phyloP scores from a whole-genome alignment of 2,113 vertebrate species.

The Phalacrocorax pelagicus region DNA sequence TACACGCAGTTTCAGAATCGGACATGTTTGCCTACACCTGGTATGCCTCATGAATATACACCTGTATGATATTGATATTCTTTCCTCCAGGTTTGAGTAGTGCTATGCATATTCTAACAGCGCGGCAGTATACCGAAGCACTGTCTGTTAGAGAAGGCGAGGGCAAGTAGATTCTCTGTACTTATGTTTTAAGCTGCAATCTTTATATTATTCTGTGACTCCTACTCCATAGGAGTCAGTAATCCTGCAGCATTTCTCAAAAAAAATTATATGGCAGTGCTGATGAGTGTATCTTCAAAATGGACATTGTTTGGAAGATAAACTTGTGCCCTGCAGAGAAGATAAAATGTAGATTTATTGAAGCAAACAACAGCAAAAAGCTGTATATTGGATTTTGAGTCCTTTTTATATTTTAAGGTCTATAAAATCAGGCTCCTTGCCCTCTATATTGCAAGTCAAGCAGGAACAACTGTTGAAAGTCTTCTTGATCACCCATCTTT shows the following conservation, averaged over 20 bases:
- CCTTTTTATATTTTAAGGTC: conserved; percentile 21
- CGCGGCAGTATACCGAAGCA: neutral
- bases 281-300: conserved; percentile 41
- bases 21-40: neutral
- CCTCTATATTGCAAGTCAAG: conserved; percentile 14
- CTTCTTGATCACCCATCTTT: neutral
- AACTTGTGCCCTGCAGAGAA: conserved; percentile 42
- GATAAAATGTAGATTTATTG: conserved; percentile 62
- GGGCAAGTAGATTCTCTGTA: neutral
- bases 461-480: neutral
- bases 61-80: neutral
- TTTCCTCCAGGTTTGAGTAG: neutral
- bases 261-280: conserved; percentile 12
- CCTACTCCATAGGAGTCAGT: conserved; percentile 15
- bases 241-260: conserved; percentile 1
- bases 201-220: conserved; percentile 24
- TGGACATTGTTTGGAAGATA: conserved; percentile 32
- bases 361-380: conserved; percentile 47
- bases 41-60: neutral
- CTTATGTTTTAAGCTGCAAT: neutral
- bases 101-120: neutral
- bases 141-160: neutral
- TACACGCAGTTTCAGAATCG: neutral
- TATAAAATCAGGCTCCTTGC: conserved; percentile 25
- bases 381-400: conserved; percentile 40